phyloP scores from a whole-genome alignment of 2,888 invertebrate species.

The Deilephila porcellus region DNA sequence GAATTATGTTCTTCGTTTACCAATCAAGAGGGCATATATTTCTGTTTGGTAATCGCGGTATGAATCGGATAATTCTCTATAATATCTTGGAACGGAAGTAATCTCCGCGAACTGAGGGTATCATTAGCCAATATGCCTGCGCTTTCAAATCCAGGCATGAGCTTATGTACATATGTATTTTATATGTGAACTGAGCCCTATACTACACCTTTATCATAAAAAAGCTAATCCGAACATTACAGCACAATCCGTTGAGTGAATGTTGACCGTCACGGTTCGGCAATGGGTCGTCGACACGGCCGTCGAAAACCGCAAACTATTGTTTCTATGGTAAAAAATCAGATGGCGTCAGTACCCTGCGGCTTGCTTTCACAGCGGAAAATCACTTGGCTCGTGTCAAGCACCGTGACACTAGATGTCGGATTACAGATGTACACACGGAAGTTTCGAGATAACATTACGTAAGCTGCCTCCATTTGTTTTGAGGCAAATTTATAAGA shows the following conservation, averaged over 20 bases:
- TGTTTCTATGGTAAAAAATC: slow-evolving; percentile 60
- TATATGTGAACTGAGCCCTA: not conserved
- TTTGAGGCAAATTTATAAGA: no score
- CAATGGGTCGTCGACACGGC: slow-evolving; percentile 75
- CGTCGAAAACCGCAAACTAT: slow-evolving; percentile 74
- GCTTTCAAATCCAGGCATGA: no score
- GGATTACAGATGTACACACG: not conserved
- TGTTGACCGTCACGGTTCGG: slow-evolving; percentile 66
- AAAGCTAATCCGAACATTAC: not conserved
- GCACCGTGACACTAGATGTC: not conserved
- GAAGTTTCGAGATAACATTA: not conserved
- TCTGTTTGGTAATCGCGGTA: no score
- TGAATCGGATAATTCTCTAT: no score
- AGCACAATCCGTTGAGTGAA: slow-evolving; percentile 32
- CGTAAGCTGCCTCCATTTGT: no score
- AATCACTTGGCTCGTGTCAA: slow-evolving; percentile 13
- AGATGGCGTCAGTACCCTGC: slow-evolving; percentile 4
- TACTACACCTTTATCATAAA: not conserved
- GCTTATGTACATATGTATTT: no score
- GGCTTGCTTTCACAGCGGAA: slow-evolving; percentile 5
- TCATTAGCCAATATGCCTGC: no score
- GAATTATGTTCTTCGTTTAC: no score
- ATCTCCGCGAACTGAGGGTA: no score
- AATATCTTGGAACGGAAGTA: no score
- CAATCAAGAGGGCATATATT: no score